These are phyloP conservation scores for Darevskia nairensis DNA, from an alignment of 2,797 vertebrate species.

Conservation along the genomic window DNA sequence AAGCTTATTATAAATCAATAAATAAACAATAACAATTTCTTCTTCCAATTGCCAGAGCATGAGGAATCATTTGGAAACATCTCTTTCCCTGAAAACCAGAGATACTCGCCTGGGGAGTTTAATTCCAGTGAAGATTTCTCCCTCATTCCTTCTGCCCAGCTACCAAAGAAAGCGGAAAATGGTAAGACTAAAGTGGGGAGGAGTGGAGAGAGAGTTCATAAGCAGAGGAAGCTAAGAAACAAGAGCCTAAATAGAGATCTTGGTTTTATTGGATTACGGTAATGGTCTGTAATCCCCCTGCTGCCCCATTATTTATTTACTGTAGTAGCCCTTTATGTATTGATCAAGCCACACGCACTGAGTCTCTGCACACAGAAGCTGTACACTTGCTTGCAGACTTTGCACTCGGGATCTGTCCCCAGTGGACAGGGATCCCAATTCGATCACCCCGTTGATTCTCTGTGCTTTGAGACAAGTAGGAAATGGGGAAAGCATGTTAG, in stretches of 20 bases:
- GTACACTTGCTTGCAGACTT: background rate
- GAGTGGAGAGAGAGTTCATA: background rate
- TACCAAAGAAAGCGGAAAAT: background rate
- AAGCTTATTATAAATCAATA: too few species aligned
- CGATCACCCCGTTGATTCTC: background rate
- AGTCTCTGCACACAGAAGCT: background rate
- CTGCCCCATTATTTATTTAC: slow-evolving; percentile 16
- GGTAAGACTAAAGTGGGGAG: background rate
- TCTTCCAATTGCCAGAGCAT: background rate
- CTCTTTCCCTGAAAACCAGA: background rate
- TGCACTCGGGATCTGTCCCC: background rate
- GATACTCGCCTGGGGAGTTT: background rate
- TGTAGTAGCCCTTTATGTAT: background rate
- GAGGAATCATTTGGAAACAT: background rate
- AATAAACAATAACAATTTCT: background rate
- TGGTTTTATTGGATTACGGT: slow-evolving; percentile 9
- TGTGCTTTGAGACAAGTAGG: background rate
- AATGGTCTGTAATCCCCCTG: background rate
- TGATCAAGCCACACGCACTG: background rate
- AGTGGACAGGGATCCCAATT: background rate
- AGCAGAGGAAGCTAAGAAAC: background rate
- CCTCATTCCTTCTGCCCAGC: background rate
- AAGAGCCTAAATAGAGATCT: background rate
- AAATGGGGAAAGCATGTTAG: too few species aligned
- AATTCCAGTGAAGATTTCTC: slow-evolving; percentile 1